A percentile compares a stretch with the other conserved stretches of the same genome.
phyloP scores from a whole-genome alignment of 2,888 invertebrate genomes.

The Orgyia antiqua region DNA sequence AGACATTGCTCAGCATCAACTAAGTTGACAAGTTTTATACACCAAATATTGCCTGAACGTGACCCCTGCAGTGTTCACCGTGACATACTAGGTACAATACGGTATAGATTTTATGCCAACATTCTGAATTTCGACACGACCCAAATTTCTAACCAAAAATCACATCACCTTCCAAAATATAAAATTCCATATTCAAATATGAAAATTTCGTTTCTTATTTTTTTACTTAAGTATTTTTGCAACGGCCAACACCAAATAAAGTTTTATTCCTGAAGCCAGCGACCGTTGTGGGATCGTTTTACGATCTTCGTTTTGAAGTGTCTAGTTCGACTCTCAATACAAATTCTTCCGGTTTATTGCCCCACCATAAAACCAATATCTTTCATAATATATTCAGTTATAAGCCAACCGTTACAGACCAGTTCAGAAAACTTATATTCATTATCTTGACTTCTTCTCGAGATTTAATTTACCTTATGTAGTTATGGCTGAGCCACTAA shows the following conservation, averaged over 20 bases:
- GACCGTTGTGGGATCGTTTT: slow-evolving; percentile 57
- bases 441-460: no score
- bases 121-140: no score
- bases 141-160: no score
- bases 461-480: no score
- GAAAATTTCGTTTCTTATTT: no score
- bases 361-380: slow-evolving; percentile 53
- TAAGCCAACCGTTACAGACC: slow-evolving; percentile 35
- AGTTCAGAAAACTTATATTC: no score
- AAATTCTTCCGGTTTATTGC: slow-evolving; percentile 59
- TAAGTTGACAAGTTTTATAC: slow-evolving; percentile 59
- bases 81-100: slow-evolving; percentile 16
- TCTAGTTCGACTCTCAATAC: slow-evolving; percentile 59
- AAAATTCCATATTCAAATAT: no score
- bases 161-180: no score
- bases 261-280: slow-evolving; percentile 59
- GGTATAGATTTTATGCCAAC: slow-evolving; percentile 3
- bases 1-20: slow-evolving; percentile 39
- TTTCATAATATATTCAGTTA: slow-evolving; percentile 57
- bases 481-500: no score
- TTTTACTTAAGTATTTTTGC: slow-evolving; percentile 14
- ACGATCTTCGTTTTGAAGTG: slow-evolving; percentile 64
- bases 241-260: slow-evolving; percentile 17
- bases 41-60: slow-evolving; percentile 70
- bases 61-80: slow-evolving; percentile 43